A percentile compares a stretch with the other conserved stretches of the same genome.
Conservation (phyloP, 2,113 vertebrate genomes). For the Hemichromis elongatus region DNA sequence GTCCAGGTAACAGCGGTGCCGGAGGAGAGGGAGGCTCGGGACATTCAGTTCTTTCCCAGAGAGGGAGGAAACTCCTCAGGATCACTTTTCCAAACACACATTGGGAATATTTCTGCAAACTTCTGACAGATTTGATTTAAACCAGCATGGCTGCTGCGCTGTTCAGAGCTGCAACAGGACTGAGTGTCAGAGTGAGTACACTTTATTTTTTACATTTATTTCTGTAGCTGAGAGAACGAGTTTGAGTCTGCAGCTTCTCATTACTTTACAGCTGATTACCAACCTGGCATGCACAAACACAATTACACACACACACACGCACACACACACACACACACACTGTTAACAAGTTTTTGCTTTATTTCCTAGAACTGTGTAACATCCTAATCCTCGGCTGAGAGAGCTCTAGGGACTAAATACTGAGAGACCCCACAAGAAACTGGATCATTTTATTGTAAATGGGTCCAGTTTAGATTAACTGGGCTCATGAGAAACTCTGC, state of each 20-base stretch:
- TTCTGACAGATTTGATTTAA: fast-evolving
- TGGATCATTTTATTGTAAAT: not conserved
- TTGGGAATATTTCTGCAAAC: not conserved
- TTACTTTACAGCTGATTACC: not conserved
- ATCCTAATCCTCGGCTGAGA: not conserved
- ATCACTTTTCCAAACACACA: not conserved
- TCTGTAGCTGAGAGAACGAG: not conserved
- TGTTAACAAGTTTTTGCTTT: not conserved
- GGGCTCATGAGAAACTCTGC: not conserved
- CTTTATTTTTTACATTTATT: not conserved
- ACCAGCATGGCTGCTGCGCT: not conserved
- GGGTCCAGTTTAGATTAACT: not conserved
- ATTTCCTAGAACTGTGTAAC: not conserved
- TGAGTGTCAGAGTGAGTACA: not conserved
- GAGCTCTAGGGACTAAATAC: not conserved
- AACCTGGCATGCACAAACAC: fast-evolving
- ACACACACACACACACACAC: not conserved
- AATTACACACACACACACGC: not conserved
- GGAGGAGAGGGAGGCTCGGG: not conserved
- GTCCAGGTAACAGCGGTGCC: not conserved
- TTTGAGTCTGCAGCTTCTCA: not conserved
- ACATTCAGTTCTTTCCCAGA: not conserved
- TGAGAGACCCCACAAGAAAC: not conserved
- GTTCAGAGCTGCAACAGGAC: not conserved
- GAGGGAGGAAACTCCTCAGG: not conserved